A percentile compares a stretch with the other conserved stretches of the same genome.
phyloP scores from a whole-genome alignment of 2,113 vertebrate species.

The Neodontobutis hainanensis region DNA sequence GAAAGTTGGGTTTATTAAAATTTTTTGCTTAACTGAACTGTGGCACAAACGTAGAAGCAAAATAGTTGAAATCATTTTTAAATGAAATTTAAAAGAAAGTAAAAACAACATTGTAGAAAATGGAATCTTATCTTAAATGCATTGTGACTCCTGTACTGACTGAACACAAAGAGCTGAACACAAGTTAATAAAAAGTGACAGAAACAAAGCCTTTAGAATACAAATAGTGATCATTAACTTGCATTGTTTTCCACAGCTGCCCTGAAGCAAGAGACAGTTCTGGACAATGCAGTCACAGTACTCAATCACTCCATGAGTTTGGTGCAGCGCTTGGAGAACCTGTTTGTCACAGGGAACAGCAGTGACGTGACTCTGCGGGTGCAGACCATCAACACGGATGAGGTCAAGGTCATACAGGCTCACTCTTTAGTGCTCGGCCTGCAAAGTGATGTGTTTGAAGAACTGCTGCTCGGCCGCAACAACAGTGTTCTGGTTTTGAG shows the following conservation, averaged over 20 bases:
- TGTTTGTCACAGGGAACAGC: conserved; percentile 85
- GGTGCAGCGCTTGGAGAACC: conserved; percentile 87
- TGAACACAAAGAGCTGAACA: not conserved
- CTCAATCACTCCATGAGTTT: conserved; percentile 91
- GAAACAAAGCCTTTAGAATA: not conserved
- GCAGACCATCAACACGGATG: conserved; percentile 82
- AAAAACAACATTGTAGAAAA: not conserved
- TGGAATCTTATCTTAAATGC: not conserved
- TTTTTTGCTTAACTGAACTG: conserved; percentile 25
- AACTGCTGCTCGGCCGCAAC: conserved; percentile 84
- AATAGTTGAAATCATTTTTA: not conserved
- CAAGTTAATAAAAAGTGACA: too few relatives aligned
- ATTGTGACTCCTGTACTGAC: not conserved
- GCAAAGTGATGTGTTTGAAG: conserved; percentile 89
- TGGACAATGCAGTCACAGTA: conserved; percentile 78
- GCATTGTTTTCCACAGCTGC: conserved; percentile 72
- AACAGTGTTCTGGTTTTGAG: conserved; percentile 73
- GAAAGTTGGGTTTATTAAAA: conserved; percentile 13
- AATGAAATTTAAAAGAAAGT: too few relatives aligned
- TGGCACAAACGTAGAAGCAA: conserved; percentile 8
- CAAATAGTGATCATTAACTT: not conserved
- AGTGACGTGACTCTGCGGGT: conserved; percentile 90
- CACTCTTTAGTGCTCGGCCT: conserved; percentile 90
- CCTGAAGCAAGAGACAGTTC: conserved; percentile 77
- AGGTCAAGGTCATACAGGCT: conserved; percentile 91